These are phyloP conservation scores for Cepaea hortensis DNA, from an alignment of 2,888 invertebrate species.

Conservation along the genomic window DNA sequence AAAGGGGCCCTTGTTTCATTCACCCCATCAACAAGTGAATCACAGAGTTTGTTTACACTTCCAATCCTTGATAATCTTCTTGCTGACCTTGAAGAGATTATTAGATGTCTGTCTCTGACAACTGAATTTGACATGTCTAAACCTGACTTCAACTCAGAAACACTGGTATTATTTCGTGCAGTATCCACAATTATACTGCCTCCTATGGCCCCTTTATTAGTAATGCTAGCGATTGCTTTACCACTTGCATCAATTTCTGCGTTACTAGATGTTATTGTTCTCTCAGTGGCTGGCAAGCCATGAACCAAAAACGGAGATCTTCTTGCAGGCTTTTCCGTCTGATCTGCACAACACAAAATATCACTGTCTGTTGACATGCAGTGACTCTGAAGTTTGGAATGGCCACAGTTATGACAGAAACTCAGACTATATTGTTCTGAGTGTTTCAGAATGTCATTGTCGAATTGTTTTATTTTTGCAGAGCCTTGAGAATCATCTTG, in stretches of 20 bases:
- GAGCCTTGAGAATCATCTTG: slow-evolving; percentile 40
- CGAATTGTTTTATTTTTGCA: not conserved
- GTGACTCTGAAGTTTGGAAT: slow-evolving; percentile 38
- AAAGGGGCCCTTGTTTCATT: slow-evolving; percentile 62
- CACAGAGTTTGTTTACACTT: slow-evolving; percentile 63
- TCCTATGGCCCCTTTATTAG: not conserved
- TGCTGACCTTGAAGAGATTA: slow-evolving; percentile 66
- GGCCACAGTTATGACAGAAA: slow-evolving; percentile 48
- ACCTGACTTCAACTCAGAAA: not conserved
- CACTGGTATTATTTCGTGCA: not conserved
- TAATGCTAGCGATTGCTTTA: not conserved
- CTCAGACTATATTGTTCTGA: slow-evolving; percentile 44
- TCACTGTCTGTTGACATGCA: slow-evolving; percentile 43
- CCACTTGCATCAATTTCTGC: not conserved
- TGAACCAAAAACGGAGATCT: slow-evolving; percentile 44
- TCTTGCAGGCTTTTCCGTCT: slow-evolving; percentile 36
- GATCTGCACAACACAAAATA: slow-evolving; percentile 53
- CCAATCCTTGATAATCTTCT: slow-evolving; percentile 65
- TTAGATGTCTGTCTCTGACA: slow-evolving; percentile 56
- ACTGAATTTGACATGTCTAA: slow-evolving; percentile 19
- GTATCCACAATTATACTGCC: not conserved
- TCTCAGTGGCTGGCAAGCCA: slow-evolving; percentile 45
- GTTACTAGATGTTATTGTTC: not conserved
- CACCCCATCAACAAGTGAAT: slow-evolving; percentile 62
- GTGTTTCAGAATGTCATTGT: not conserved